Conservation (phyloP, 2,888 invertebrate species). For the Noctua janthe region DNA sequence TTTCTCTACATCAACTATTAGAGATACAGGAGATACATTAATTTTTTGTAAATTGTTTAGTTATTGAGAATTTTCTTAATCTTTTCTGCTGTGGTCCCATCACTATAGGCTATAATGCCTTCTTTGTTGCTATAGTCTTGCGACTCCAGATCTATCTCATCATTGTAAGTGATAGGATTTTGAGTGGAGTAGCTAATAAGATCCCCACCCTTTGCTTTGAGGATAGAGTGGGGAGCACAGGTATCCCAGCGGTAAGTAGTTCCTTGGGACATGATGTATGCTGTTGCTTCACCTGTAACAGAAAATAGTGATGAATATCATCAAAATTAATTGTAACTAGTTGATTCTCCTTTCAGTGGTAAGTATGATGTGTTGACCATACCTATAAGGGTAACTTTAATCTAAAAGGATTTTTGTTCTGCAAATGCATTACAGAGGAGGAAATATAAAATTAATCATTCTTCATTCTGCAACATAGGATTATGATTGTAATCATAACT, state of each 20-base stretch:
- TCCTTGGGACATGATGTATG: constrained; percentile 94
- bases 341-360: neutral
- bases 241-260: constrained; percentile 98
- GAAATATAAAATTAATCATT: neutral
- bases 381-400: too few species aligned
- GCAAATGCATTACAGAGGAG: neutral
- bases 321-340: neutral
- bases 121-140: constrained; percentile 81
- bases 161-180: constrained; percentile 81
- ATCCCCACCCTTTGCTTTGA: constrained; percentile 95
- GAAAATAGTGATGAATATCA: neutral
- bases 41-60: neutral
- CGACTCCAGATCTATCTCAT: constrained; percentile 74
- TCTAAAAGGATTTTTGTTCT: neutral
- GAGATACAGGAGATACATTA: constrained; percentile 17
- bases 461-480: too few species aligned
- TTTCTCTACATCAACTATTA: constrained; percentile 35
- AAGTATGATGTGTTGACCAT: neutral
- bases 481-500: too few species aligned
- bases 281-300: constrained; percentile 82
- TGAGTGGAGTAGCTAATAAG: constrained; percentile 79
- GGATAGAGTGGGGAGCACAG: constrained; percentile 96
- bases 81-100: constrained; percentile 72
- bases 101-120: constrained; percentile 82
- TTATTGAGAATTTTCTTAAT: constrained; percentile 69